Conservation (phyloP, 1,140 invertebrate species). For the Linepithema humile region DNA sequence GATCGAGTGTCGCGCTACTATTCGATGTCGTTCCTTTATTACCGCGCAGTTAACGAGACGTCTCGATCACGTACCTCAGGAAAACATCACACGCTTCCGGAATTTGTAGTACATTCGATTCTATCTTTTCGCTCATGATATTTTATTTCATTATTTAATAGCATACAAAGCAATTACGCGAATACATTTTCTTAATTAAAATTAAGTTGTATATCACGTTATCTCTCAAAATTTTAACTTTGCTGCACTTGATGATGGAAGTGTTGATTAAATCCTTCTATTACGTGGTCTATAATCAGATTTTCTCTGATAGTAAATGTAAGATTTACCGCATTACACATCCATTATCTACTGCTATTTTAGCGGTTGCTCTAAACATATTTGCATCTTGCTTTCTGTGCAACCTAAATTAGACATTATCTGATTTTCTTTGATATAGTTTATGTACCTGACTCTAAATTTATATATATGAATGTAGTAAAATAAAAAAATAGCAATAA, state of each 20-base stretch:
- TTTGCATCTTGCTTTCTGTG: not conserved
- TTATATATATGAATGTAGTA: not conserved
- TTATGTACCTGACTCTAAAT: not conserved
- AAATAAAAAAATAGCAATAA: not conserved
- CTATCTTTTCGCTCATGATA: not conserved
- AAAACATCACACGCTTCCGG: not conserved
- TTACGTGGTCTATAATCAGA: not conserved
- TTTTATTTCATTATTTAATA: not conserved
- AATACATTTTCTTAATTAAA: not conserved
- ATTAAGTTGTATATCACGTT: not conserved
- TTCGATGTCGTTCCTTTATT: constrained; percentile 49
- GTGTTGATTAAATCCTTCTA: not conserved
- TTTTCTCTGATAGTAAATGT: not conserved
- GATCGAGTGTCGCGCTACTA: constrained; percentile 31
- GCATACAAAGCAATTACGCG: not conserved
- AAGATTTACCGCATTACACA: not conserved
- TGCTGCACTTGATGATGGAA: not conserved
- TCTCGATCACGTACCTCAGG: constrained; percentile 23
- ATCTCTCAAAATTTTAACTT: not conserved
- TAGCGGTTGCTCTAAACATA: not conserved
- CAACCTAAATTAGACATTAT: not conserved
- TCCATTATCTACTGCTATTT: not conserved
- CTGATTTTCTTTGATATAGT: not conserved
- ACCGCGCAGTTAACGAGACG: constrained; percentile 14
- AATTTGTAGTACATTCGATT: not conserved